A percentile compares a stretch with the other conserved stretches of the same genome.
phyloP scores from a whole-genome alignment of 2,888 invertebrate species.

The Tubiluchus corallicola region DNA sequence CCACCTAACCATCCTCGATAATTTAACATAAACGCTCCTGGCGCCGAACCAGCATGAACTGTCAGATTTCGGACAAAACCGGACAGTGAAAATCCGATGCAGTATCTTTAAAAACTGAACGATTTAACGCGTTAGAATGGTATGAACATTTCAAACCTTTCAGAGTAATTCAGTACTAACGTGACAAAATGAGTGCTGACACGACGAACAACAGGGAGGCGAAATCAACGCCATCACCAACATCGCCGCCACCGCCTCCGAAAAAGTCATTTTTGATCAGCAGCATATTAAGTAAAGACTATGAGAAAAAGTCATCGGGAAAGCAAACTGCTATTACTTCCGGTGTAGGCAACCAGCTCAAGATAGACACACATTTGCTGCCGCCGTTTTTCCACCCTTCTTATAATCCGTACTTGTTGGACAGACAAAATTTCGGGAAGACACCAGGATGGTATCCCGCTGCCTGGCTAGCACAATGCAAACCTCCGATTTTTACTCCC shows the following conservation, averaged over 20 bases:
- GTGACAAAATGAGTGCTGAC: not conserved
- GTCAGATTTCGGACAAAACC: too few species aligned
- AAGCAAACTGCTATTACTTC: too few species aligned
- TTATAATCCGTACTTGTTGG: not conserved
- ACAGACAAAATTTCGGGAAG: not conserved
- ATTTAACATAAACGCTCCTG: too few species aligned
- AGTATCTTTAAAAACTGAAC: too few species aligned
- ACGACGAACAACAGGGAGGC: not conserved
- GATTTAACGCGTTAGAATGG: too few species aligned
- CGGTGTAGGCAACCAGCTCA: not conserved
- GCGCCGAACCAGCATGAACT: too few species aligned
- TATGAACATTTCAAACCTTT: too few species aligned
- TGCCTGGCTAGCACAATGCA: not conserved
- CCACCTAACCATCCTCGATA: too few species aligned
- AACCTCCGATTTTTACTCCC: not conserved
- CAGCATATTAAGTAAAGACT: not conserved
- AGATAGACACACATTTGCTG: not conserved
- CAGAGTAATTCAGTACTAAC: too few species aligned
- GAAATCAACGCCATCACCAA: not conserved
- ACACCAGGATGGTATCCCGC: not conserved
- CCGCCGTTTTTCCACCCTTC: not conserved
- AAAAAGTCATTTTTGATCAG: not conserved
- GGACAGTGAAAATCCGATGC: too few species aligned
- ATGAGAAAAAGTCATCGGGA: too few species aligned
- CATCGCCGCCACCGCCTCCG: not conserved